Base-by-base conservation (phyloP, 2,113 vertebrate species). In the Eulemur macaco region DNA sequence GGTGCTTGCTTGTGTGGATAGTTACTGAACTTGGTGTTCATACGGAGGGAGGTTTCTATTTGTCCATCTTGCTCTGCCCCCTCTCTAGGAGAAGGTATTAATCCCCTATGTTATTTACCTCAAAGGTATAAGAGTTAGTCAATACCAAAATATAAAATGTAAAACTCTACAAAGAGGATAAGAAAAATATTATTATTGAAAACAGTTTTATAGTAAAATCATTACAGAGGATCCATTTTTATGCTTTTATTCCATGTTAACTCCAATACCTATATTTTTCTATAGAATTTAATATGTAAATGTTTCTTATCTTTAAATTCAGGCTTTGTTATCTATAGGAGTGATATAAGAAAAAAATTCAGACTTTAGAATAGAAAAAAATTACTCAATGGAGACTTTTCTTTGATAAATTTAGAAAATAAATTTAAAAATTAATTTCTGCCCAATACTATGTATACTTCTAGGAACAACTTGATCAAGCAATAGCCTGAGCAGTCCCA, bases 121-220 rank as follows among this genome's bases (percentile, higher is more conserved):
- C 92, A 93, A 96, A 98, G 91, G 4, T 15, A 50, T 42, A 97
- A 50, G 39, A 95, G 31, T 2, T 97, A 95, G 15, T 37, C 71
- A 87, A 39, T 82, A 92, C 37, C 89, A 86, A 82, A 95, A 95
- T 81, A 9, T 83, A 13, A 97, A 29, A 29, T 58, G 76, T 81
- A 91, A 54, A 90, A 78, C 20, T 93, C 8, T 81, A 42, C 5
- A 45, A 80, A 92, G 11, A 27, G 0, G 42, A 13, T 29, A 96
- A n/a, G 21, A 90, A 92, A 91, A 39, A 93, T 96, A 92, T 96
- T 21, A 94, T 37, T 56, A 52, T 18, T 21, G 34, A 89, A 78
- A 27, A 82, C 8, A 39, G 39, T 89, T 96, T 93, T 89, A 58
- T 29, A 39, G 82, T 69, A 50, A 27, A 95, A 2, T 47, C 23